Conservation (phyloP, 2,888 invertebrate species). For the Phoenoteleia sp. region DNA sequence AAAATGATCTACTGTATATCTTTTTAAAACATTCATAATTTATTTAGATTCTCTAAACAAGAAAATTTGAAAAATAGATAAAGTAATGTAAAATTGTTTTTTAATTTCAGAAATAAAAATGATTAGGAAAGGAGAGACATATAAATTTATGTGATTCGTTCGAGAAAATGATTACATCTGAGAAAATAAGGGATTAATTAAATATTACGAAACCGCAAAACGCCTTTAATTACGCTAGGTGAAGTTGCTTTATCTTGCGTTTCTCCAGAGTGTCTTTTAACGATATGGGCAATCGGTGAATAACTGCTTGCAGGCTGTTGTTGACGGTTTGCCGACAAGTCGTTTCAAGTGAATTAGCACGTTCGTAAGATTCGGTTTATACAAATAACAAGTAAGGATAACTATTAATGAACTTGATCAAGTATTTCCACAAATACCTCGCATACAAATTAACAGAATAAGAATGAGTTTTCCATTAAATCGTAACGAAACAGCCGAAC, state of each 20-base stretch:
- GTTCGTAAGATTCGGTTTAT: constrained; percentile 1
- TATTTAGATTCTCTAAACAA: too few species aligned
- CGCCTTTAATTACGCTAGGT: constrained; percentile 11
- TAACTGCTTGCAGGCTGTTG: background rate
- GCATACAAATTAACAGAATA: constrained; percentile 47
- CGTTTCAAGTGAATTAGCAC: background rate
- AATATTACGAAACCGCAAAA: background rate
- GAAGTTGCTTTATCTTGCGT: constrained; percentile 11
- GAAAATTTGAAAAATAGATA: too few species aligned
- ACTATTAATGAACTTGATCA: constrained; percentile 39
- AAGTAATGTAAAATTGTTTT: too few species aligned
- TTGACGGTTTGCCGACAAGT: background rate
- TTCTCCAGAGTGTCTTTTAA: background rate
- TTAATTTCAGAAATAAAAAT: too few species aligned
- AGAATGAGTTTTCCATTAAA: constrained; percentile 43
- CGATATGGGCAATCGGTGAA: background rate
- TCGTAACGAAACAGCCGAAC: constrained; percentile 4
- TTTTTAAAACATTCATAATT: too few species aligned
- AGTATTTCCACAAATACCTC: constrained; percentile 55
- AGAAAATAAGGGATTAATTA: constrained; percentile 26
- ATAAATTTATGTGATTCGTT: too few species aligned
- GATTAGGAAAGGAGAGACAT: background rate
- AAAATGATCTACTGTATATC: too few species aligned
- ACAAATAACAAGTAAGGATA: constrained; percentile 43
- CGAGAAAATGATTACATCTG: too few species aligned